These are phyloP conservation scores for Andrena bicolor DNA, from an alignment of 2,888 invertebrate species.

Conservation along the genomic window DNA sequence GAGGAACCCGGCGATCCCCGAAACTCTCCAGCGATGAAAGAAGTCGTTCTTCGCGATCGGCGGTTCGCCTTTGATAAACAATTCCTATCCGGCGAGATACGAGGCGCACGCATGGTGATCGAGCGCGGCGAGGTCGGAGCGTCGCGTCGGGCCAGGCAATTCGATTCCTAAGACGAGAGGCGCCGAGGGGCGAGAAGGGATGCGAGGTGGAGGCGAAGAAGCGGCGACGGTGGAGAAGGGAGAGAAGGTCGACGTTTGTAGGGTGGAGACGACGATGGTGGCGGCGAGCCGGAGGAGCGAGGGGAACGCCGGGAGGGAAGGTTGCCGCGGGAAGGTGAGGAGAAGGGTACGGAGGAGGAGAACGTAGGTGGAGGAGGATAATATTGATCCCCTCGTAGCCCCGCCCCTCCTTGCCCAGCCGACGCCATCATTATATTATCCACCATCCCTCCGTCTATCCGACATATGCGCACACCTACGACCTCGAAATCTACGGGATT, in stretches of 20 bases:
- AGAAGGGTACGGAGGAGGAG: slow-evolving; percentile 69
- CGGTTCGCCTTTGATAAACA: slow-evolving; percentile 43
- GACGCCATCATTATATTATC: slow-evolving; percentile 85
- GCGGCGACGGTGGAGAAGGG: slow-evolving; percentile 40
- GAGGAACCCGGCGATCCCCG: not conserved
- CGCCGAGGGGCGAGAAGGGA: slow-evolving; percentile 9
- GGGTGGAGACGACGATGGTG: slow-evolving; percentile 65
- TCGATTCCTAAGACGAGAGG: slow-evolving; percentile 46
- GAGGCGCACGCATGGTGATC: slow-evolving; percentile 7
- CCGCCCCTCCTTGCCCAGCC: slow-evolving; percentile 83
- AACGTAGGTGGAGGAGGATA: slow-evolving; percentile 83
- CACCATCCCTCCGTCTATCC: slow-evolving; percentile 83
- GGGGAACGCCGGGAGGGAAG: slow-evolving; percentile 60
- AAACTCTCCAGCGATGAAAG: not conserved
- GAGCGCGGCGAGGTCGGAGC: slow-evolving; percentile 12
- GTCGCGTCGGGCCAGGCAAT: slow-evolving; percentile 31
- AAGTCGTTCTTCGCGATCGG: slow-evolving; percentile 36
- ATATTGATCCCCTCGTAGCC: slow-evolving; percentile 85
- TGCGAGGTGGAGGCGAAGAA: slow-evolving; percentile 29
- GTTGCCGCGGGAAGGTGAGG: slow-evolving; percentile 52
- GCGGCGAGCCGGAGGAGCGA: slow-evolving; percentile 57
- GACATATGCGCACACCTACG: slow-evolving; percentile 75
- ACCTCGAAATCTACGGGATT: slow-evolving; percentile 66
- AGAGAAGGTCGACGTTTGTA: slow-evolving; percentile 61
- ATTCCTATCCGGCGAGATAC: slow-evolving; percentile 21